phyloP scores from a whole-genome alignment of 2,888 invertebrate genomes.

The Ennomos fuscantarius region DNA sequence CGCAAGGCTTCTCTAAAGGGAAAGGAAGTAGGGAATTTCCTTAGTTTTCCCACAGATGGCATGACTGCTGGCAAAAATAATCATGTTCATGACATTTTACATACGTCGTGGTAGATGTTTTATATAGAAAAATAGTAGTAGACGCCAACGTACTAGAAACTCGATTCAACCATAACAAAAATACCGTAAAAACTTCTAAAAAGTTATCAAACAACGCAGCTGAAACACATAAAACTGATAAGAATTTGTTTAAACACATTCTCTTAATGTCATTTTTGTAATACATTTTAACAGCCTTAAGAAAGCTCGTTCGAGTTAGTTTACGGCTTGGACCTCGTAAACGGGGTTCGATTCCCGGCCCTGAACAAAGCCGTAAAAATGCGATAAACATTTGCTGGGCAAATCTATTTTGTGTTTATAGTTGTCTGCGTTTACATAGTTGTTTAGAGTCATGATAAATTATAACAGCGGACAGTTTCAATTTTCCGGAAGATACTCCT shows the following conservation, averaged over 20 bases:
- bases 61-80: no score
- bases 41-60: no score
- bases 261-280: slow-evolving; percentile 52
- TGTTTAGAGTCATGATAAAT: slow-evolving; percentile 36
- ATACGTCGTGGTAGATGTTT: no score
- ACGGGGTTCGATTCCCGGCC: slow-evolving; percentile 65
- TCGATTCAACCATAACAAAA: neutral
- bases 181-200: neutral
- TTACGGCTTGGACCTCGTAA: slow-evolving; percentile 68
- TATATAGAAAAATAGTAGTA: no score
- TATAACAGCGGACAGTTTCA: slow-evolving; percentile 25
- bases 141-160: no score
- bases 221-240: slow-evolving; percentile 29
- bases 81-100: no score
- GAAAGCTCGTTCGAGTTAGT: slow-evolving; percentile 60
- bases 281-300: slow-evolving; percentile 62
- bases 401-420: slow-evolving; percentile 59
- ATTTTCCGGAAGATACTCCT: slow-evolving; percentile 9
- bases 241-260: slow-evolving; percentile 42
- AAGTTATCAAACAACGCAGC: slow-evolving; percentile 11
- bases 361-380: slow-evolving; percentile 65
- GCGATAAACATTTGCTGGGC: slow-evolving; percentile 61
- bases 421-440: slow-evolving; percentile 51
- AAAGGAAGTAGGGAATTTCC: no score
- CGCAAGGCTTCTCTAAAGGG: no score